phyloP scores from a whole-genome alignment of 23 tunicate species.

The Halocynthia aurantium region DNA sequence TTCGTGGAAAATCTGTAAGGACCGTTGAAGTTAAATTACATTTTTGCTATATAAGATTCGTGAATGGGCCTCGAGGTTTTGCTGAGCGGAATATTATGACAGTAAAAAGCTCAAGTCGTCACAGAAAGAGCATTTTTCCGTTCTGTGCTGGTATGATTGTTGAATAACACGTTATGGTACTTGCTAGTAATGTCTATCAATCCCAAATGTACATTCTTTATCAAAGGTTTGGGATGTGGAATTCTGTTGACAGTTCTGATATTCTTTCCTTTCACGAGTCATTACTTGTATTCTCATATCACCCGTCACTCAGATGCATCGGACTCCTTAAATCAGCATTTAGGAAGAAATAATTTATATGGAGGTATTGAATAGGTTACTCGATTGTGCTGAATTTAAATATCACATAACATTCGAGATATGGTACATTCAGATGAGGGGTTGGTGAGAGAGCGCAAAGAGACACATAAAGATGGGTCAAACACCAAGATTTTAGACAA shows the following conservation, averaged over 20 bases:
- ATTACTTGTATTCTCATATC: constrained; percentile 10
- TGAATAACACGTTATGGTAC: neutral
- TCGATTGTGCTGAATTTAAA: neutral
- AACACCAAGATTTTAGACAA: constrained; percentile 18
- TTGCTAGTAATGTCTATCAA: neutral
- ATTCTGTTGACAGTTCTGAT: constrained; percentile 7
- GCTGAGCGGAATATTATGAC: too few species aligned
- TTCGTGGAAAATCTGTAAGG: too few species aligned
- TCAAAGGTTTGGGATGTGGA: constrained; percentile 22
- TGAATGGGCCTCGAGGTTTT: too few species aligned
- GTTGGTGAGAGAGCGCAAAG: constrained; percentile 3
- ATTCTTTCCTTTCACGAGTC: constrained; percentile 13
- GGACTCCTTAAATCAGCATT: neutral
- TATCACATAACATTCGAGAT: too few species aligned
- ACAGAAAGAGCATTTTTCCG: constrained; percentile 5
- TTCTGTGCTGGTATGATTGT: neutral
- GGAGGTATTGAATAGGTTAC: neutral
- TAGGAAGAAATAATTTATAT: neutral
- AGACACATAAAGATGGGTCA: neutral
- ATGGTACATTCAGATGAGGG: neutral
- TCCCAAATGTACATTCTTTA: too few species aligned
- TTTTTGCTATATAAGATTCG: too few species aligned
- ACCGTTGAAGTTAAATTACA: too few species aligned
- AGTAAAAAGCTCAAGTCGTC: too few species aligned
- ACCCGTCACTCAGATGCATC: neutral